Base-by-base conservation (phyloP, 2,113 vertebrate genomes). In the Hippolais icterina region DNA sequence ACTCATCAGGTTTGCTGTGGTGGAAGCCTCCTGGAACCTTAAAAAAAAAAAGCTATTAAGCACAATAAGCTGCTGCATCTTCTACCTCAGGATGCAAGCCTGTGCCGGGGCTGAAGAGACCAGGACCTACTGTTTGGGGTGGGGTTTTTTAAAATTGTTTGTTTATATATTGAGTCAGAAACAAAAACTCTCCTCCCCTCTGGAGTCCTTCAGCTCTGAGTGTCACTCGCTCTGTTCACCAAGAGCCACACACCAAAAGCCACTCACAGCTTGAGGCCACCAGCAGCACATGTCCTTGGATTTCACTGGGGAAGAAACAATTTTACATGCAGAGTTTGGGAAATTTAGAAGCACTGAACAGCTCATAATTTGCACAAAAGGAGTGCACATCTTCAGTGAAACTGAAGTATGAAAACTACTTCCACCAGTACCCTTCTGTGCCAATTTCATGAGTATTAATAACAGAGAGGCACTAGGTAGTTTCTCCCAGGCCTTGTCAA, bases 171-270 rank as follows among this genome's bases (percentile, higher is more conserved):
- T n/a, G 15, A 59, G 10, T 46, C 47, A 80, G 42, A 28, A 20
- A 13, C 11, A 59, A 25, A 12, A 16, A 18, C 10, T 46, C 41
- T 42, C 13, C 20, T 61, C 3, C 33, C 7, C 4, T 15, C 31
- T 33, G 50, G 24, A 42, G 11, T 31, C 37, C 64, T 54, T 63
- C 60, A 33, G 20, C 6, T n/a, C 35, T 6, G 3, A 16, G 16
- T 28, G 9, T 46, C 23, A 7, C 47, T 68, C 0, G 0, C 31
- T 33, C 47, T 59, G 27, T 2, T 85, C 61, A 29, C 71, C 31
- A 49, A n/a, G 33, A 87, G n/a, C n/a, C 42, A 42, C 7, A 29
- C 63, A 57, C 15, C 46, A 70, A 37, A 28, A 33, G 16, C 2
- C 12, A 11, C n/a, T 35, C 3, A 2, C 35, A 72, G 37, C 50